Percentiles rank a stretch among this genome's conserved stretches.
These are phyloP conservation scores for Oopsacas minuta DNA, from an alignment of 37 sponge, comb jelly and placozoan species.

Conservation along the genomic window DNA sequence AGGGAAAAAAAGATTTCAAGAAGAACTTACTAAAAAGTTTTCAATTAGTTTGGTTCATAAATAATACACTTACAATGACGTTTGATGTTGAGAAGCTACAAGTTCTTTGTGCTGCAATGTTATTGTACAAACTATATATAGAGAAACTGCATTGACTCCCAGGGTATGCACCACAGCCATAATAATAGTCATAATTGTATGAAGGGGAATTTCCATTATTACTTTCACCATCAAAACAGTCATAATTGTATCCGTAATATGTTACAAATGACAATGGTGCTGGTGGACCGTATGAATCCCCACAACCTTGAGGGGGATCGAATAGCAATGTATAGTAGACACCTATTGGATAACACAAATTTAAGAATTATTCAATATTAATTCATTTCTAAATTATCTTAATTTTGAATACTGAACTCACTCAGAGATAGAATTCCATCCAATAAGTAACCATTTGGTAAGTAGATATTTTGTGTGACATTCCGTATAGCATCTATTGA, in stretches of 20 bases:
- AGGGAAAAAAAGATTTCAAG: no score
- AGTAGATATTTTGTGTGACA: background rate
- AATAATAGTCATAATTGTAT: background rate
- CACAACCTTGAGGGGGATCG: background rate
- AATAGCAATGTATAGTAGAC: background rate
- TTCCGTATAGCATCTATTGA: background rate
- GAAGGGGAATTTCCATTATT: no score
- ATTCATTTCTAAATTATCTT: background rate
- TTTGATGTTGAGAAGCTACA: background rate
- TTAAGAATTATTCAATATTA: background rate
- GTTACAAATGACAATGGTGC: background rate
- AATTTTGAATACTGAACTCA: background rate
- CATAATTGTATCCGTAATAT: background rate
- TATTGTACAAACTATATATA: no score
- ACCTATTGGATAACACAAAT: background rate
- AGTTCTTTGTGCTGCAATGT: background rate
- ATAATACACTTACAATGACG: background rate
- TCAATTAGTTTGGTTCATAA: no score
- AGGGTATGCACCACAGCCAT: background rate
- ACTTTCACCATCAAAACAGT: background rate
- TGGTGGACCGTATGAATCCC: background rate
- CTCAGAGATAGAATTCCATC: slow-evolving; percentile 4
- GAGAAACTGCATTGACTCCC: background rate
- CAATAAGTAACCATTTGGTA: background rate
- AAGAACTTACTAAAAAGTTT: background rate